Evolutionary conservation across 1,140 invertebrate species (phyloP).

Genomic region (Calephelis nemesis): DNA sequence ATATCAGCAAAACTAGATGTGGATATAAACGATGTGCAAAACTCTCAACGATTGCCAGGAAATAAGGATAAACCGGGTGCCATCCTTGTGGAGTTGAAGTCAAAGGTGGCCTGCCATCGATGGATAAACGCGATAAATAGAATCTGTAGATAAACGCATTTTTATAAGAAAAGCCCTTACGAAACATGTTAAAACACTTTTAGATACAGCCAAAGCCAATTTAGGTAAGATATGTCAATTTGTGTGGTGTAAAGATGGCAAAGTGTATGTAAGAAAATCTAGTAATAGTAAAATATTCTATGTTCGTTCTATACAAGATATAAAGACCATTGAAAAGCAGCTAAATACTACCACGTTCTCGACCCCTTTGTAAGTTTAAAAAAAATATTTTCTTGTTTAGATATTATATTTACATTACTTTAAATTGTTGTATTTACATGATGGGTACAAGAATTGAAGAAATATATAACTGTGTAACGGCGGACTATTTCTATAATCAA

Average conservation of each 20-base stretch:
- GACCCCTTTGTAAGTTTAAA: background rate
- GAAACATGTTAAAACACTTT: constrained; percentile 30
- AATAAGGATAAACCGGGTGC: constrained; percentile 27
- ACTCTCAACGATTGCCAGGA: constrained; percentile 21
- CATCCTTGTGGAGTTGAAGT: constrained; percentile 30
- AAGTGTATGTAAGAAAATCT: constrained; percentile 30
- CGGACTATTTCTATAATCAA: constrained; percentile 29
- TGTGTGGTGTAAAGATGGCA: constrained; percentile 37
- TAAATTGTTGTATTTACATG: background rate
- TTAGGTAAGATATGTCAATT: constrained; percentile 26
- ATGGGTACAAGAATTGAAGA: constrained; percentile 26
- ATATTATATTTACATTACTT: background rate
- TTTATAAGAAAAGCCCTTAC: constrained; percentile 36
- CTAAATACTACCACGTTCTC: background rate
- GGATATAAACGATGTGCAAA: constrained; percentile 22
- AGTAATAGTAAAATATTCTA: constrained; percentile 1
- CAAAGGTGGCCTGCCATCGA: constrained; percentile 3
- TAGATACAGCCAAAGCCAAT: constrained; percentile 31
- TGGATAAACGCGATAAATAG: constrained; percentile 32
- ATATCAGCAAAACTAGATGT: constrained; percentile 28
- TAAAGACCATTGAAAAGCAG: background rate
- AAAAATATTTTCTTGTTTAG: no score
- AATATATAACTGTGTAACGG: constrained; percentile 34
- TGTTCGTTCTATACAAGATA: background rate
- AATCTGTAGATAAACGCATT: constrained; percentile 19